Evolutionary conservation across 1,140 invertebrate genomes (phyloP).

Genomic region (Scaptomyza pallida): DNA sequence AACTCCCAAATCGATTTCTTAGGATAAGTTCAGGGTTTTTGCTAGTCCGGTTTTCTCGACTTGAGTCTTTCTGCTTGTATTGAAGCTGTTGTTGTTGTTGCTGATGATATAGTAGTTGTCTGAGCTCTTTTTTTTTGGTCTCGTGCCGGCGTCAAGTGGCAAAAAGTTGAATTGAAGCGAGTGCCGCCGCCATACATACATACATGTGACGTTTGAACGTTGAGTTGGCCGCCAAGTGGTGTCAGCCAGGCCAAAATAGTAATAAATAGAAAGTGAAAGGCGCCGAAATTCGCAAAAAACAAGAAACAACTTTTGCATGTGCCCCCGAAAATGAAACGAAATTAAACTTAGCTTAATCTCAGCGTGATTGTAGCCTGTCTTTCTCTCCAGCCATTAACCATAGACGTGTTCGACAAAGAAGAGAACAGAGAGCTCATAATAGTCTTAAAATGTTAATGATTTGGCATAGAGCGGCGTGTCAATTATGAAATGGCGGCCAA

Average conservation of each 20-base stretch:
- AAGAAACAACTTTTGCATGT: conserved; percentile 28
- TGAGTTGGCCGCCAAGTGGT: conserved; percentile 22
- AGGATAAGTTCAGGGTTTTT: no score
- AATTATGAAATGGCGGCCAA: conserved; percentile 58
- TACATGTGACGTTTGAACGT: conserved; percentile 16
- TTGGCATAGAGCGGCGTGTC: conserved; percentile 39
- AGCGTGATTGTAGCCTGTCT: not conserved
- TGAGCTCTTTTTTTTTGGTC: conserved; percentile 11
- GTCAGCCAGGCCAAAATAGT: conserved; percentile 1
- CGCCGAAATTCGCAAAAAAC: conserved; percentile 26
- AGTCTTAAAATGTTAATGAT: conserved; percentile 46
- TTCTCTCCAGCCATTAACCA: conserved; percentile 3
- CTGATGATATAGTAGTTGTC: not conserved
- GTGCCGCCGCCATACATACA: conserved; percentile 14
- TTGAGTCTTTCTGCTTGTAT: no score
- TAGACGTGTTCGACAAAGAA: not conserved
- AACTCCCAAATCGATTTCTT: no score
- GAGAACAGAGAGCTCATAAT: conserved; percentile 19
- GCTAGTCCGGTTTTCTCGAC: no score
- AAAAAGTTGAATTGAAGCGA: conserved; percentile 35
- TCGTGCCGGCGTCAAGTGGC: conserved; percentile 38
- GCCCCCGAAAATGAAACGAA: conserved; percentile 9
- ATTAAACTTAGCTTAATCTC: not conserved
- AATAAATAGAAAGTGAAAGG: conserved; percentile 64
- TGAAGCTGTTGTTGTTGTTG: conserved; percentile 1